These are phyloP conservation scores for Pecten maximus DNA, from an alignment of 2,888 invertebrate species.

Conservation along the genomic window DNA sequence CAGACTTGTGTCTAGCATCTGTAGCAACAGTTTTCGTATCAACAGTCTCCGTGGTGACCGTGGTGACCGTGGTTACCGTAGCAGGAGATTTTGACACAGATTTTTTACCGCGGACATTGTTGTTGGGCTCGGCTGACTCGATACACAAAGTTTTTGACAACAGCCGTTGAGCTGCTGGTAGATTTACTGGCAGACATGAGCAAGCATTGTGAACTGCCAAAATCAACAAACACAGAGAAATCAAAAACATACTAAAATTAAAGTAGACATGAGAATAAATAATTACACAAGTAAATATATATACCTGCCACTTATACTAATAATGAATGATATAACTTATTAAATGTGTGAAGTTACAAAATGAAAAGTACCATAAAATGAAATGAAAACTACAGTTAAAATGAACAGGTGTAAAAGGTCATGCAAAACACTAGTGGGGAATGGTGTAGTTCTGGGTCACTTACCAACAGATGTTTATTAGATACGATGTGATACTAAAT, in stretches of 20 bases:
- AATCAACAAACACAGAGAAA: slow-evolving; percentile 41
- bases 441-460: background rate
- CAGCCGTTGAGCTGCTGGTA: slow-evolving; percentile 58
- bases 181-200: slow-evolving; percentile 61
- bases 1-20: background rate
- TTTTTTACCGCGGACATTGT: slow-evolving; percentile 59
- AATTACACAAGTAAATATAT: background rate
- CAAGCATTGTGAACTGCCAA: slow-evolving; percentile 67
- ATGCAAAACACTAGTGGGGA: background rate
- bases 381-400: slow-evolving; percentile 26
- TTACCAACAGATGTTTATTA: background rate
- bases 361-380: slow-evolving; percentile 32
- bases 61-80: slow-evolving; percentile 39
- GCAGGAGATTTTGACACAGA: slow-evolving; percentile 44
- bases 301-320: background rate
- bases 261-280: background rate
- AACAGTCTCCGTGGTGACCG: slow-evolving; percentile 42
- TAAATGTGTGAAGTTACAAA: background rate
- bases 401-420: slow-evolving; percentile 2
- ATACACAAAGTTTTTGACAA: slow-evolving; percentile 61
- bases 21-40: slow-evolving; percentile 43
- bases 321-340: background rate
- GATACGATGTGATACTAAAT: background rate
- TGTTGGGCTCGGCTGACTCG: slow-evolving; percentile 60
- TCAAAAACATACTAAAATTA: slow-evolving; percentile 27